Evolutionary conservation across 2,113 vertebrate species (phyloP).

Genomic region (Aspidoscelis tigris): DNA sequence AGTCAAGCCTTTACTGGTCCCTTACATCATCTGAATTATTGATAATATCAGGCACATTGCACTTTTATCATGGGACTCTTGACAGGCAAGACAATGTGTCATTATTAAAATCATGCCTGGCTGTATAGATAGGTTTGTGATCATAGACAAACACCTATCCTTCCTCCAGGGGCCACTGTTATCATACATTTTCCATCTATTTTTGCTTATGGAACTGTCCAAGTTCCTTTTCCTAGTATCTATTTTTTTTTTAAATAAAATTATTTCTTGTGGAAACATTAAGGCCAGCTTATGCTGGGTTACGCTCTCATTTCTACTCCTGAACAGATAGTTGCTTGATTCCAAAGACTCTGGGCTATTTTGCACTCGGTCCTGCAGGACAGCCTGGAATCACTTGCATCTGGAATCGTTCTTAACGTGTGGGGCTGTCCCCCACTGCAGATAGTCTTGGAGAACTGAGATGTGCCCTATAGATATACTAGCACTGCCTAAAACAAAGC

Average conservation of each 20-base stretch:
- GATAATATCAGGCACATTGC: background rate
- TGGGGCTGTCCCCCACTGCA: too few species aligned
- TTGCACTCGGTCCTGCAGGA: too few species aligned
- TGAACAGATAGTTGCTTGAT: too few species aligned
- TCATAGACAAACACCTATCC: background rate
- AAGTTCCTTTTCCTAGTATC: slow-evolving; percentile 1
- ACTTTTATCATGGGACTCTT: slow-evolving; percentile 7
- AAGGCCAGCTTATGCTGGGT: background rate
- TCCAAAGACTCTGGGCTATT: too few species aligned
- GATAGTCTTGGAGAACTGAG: too few species aligned
- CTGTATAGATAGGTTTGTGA: background rate
- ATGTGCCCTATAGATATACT: too few species aligned
- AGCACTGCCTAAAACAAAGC: too few species aligned
- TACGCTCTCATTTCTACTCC: background rate
- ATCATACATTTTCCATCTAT: background rate
- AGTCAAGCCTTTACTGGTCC: background rate
- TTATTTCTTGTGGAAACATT: background rate
- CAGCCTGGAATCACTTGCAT: too few species aligned
- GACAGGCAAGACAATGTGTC: background rate
- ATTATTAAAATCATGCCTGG: slow-evolving; percentile 4
- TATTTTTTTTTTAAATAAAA: background rate
- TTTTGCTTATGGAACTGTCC: background rate
- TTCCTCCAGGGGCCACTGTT: background rate
- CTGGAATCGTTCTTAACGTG: too few species aligned
- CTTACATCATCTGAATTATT: slow-evolving; percentile 23